Base-by-base conservation (phyloP, 2,113 vertebrate genomes). In the Ciconia maguari region DNA sequence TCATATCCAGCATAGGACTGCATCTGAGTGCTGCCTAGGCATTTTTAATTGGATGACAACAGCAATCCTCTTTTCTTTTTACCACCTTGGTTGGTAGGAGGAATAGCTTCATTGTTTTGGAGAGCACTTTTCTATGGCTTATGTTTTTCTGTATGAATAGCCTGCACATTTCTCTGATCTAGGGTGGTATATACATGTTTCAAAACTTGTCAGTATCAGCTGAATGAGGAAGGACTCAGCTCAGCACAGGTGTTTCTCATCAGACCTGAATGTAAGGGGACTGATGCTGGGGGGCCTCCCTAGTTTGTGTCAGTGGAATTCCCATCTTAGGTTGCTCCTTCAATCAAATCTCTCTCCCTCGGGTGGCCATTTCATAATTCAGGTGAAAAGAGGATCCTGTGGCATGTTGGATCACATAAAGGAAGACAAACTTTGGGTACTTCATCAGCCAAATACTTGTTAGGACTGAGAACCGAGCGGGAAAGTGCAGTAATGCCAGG, bases 171-270 rank as follows among this genome's bases (percentile, higher is more conserved):
- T 61, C 46, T 54, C n/a, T 80, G 29, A n/a, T 76, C 26, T 42
- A 19, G 30, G 15, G 27, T 36, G 6, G 11, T 15, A 81, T 29
- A 26, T 10, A 51, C 3, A 5, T 57, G 61, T 51, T 57, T 66
- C 36, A 66, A 68, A 76, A 72, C 36, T 46, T 52, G 7, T 16
- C 29, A 36, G n/a, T 60, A 41, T 38, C 48, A 77, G 10, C 11
- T 65, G 51, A 80, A 58, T 27, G 51, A 83, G 30, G 44, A 70
- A 80, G 38, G n/a, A 29, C 46, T 87, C n/a, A 38, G 38, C 12
- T 16, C n/a, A 34, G 16, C 0, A 3, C 20, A 51, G 21, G n/a
- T 66, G 9, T 26, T 70, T 77, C 0, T 0, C 9, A 9, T 19
- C 0, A 0, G 52, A 48, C 36, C 25, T 61, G 32, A 62, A 62